A percentile compares a stretch with the other conserved stretches of the same genome.
Conservation (phyloP, 2,888 invertebrate species). For the Drosophila neutralis region DNA sequence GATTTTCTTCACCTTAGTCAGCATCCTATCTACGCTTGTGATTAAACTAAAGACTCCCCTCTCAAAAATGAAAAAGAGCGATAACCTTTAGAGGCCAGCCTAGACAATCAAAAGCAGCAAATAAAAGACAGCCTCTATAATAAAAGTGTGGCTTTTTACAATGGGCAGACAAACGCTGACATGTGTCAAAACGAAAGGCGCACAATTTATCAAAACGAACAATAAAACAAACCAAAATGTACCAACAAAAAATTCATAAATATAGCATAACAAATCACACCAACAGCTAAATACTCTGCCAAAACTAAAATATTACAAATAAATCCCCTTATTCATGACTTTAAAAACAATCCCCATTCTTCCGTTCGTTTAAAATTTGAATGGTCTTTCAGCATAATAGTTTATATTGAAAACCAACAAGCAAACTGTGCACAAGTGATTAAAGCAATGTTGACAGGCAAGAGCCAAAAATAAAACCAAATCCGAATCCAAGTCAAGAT, state of each 20-base stretch:
- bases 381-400: not conserved
- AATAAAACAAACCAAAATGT: slow-evolving; percentile 59
- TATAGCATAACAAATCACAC: not conserved
- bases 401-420: slow-evolving; percentile 25
- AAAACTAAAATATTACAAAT: slow-evolving; percentile 1
- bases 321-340: not conserved
- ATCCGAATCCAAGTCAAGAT: slow-evolving; percentile 51
- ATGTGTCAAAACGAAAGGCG: slow-evolving; percentile 76
- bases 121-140: slow-evolving; percentile 38
- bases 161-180: slow-evolving; percentile 74
- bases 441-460: slow-evolving; percentile 50
- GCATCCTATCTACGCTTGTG: not conserved
- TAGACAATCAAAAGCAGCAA: slow-evolving; percentile 43
- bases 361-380: not conserved
- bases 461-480: slow-evolving; percentile 39
- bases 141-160: slow-evolving; percentile 33
- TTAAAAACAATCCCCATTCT: not conserved
- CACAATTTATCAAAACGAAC: slow-evolving; percentile 78
- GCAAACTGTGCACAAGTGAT: slow-evolving; percentile 41
- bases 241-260: slow-evolving; percentile 21
- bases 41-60: not conserved
- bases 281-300: slow-evolving; percentile 34
- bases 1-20: not conserved
- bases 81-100: slow-evolving; percentile 50
- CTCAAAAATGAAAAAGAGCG: slow-evolving; percentile 39